Conservation (phyloP, 2,797 vertebrate species). For the Clarias pachynema region DNA sequence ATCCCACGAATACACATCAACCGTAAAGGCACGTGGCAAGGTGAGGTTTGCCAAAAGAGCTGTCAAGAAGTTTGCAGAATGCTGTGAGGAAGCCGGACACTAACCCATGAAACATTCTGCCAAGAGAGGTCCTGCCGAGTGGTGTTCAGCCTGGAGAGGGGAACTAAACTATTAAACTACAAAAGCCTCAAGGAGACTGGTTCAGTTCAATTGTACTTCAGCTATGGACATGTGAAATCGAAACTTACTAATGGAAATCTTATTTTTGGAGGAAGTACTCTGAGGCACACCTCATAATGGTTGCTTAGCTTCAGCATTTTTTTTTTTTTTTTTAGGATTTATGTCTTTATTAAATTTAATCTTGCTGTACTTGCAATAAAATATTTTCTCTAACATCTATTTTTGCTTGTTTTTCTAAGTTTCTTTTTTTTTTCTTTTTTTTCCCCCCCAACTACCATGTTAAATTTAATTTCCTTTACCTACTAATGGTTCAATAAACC, state of each 20-base stretch:
- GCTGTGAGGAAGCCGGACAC: slow-evolving; percentile 52
- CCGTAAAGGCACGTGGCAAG: slow-evolving; percentile 63
- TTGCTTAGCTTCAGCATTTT: background rate
- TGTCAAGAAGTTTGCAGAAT: slow-evolving; percentile 56
- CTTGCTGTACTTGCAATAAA: background rate
- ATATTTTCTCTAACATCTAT: background rate
- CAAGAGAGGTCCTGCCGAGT: background rate
- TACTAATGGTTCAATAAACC: background rate
- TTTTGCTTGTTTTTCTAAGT: background rate
- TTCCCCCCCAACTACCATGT: too few relatives aligned
- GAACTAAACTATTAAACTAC: background rate
- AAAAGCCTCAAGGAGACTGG: background rate
- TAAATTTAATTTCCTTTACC: too few relatives aligned
- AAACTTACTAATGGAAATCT: background rate
- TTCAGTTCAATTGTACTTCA: background rate
- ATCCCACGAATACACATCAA: slow-evolving; percentile 68
- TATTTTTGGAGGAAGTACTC: background rate
- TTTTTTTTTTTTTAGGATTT: background rate
- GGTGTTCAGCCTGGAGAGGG: background rate
- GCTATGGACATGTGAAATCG: background rate
- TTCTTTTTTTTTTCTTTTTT: too few relatives aligned
- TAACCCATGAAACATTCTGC: background rate
- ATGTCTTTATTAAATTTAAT: background rate
- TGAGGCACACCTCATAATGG: background rate
- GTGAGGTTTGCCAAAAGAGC: slow-evolving; percentile 66